Evolutionary conservation across 2,113 vertebrate species (phyloP).

Genomic region (Meleagris gallopavo): DNA sequence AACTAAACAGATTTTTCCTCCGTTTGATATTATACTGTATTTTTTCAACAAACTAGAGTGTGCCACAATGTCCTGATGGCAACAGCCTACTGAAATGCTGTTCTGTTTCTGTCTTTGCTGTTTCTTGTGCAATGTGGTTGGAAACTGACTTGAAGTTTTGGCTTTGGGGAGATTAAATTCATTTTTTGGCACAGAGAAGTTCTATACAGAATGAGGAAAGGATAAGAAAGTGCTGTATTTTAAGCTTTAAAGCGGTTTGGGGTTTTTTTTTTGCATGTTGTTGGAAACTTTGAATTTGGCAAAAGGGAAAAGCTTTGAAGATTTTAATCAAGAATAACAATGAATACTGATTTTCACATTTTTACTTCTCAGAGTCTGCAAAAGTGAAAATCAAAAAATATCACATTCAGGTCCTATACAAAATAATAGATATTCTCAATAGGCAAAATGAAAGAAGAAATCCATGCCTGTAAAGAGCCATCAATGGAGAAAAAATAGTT

Average conservation of each 20-base stretch:
- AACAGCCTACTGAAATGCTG: conserved; percentile 71
- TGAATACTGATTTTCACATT: neutral
- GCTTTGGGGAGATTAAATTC: conserved; percentile 32
- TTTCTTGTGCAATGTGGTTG: conserved; percentile 53
- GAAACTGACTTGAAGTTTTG: conserved; percentile 36
- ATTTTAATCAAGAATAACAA: neutral
- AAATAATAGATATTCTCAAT: neutral
- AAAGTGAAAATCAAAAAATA: neutral
- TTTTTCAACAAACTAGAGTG: conserved; percentile 63
- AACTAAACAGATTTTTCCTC: conserved; percentile 57
- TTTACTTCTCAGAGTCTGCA: neutral
- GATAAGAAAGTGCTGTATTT: neutral
- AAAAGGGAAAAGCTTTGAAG: neutral
- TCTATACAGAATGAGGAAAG: neutral
- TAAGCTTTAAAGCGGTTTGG: neutral
- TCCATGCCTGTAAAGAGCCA: neutral
- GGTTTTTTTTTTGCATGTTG: neutral
- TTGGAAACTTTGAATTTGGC: neutral
- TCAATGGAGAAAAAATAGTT: neutral
- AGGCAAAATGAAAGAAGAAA: neutral
- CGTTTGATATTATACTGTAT: conserved; percentile 48
- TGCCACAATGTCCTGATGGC: conserved; percentile 58
- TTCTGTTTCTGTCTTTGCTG: conserved; percentile 60
- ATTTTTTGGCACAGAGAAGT: conserved; percentile 25
- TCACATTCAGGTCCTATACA: neutral